Percentiles rank a stretch among this genome's conserved stretches.
phyloP scores from a whole-genome alignment of 2,797 vertebrate genomes.

The Aulostomus chinensis region DNA sequence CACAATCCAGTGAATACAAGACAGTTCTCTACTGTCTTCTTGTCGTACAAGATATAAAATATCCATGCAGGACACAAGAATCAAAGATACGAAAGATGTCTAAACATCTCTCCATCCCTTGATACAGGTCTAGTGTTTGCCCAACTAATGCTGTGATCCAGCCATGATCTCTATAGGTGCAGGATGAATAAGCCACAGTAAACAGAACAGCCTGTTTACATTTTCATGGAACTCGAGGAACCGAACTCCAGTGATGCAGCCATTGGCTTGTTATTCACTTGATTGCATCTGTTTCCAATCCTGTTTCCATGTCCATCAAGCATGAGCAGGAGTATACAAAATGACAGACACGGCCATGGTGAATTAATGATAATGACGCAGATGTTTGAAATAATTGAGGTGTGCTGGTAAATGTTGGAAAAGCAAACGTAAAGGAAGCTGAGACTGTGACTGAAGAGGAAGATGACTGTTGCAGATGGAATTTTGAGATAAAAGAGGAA shows the following conservation, averaged over 20 bases:
- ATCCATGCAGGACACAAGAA: too few relatives aligned
- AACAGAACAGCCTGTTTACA: slow-evolving; percentile 25
- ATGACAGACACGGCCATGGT: neutral
- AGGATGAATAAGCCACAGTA: slow-evolving; percentile 1
- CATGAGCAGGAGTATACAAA: slow-evolving; percentile 1
- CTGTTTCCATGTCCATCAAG: neutral
- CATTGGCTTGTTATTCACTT: slow-evolving; percentile 9
- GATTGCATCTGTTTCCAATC: slow-evolving; percentile 31
- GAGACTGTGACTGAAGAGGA: slow-evolving; percentile 9
- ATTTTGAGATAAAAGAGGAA: slow-evolving; percentile 14
- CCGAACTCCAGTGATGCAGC: too few relatives aligned
- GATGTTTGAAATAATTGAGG: slow-evolving; percentile 24
- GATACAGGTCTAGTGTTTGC: too few relatives aligned
- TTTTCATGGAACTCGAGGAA: neutral
- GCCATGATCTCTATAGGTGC: slow-evolving; percentile 5
- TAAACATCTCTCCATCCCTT: too few relatives aligned
- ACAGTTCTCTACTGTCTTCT: too few relatives aligned
- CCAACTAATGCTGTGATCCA: neutral
- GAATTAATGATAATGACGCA: slow-evolving; percentile 18
- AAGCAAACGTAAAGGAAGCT: neutral
- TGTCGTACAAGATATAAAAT: too few relatives aligned
- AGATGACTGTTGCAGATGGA: slow-evolving; percentile 7
- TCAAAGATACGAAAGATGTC: too few relatives aligned
- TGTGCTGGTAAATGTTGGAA: slow-evolving; percentile 2
- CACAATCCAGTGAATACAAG: too few relatives aligned